phyloP scores from a whole-genome alignment of 2,797 vertebrate genomes.

The Buphagus erythrorhynchus region DNA sequence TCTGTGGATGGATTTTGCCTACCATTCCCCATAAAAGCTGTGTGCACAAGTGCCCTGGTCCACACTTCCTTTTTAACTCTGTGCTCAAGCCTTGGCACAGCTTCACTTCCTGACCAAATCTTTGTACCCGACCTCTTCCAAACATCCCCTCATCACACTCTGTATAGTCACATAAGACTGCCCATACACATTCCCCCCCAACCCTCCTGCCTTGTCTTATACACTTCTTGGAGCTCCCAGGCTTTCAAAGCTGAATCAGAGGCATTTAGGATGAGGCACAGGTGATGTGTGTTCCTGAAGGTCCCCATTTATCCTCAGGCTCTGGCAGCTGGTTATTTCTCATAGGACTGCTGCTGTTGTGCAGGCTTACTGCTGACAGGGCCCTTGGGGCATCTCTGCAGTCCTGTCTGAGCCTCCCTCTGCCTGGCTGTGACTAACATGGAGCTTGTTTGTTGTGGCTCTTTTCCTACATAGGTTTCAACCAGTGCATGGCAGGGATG shows the following conservation, averaged over 20 bases:
- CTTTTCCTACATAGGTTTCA: neutral
- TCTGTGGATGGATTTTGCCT: neutral
- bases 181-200: neutral
- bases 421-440: neutral
- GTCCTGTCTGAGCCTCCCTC: neutral
- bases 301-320: neutral
- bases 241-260: neutral
- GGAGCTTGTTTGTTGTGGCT: neutral
- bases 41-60: neutral
- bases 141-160: neutral
- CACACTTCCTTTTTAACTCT: neutral
- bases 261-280: neutral
- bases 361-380: neutral
- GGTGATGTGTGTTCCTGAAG: neutral
- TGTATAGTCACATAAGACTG: neutral
- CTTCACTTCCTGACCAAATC: neutral
- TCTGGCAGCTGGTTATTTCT: constrained; percentile 51
- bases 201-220: neutral
- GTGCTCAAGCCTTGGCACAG: neutral
- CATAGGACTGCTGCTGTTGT: neutral
- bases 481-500: fast-evolving
- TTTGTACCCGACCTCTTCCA: neutral
- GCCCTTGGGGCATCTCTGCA: neutral
- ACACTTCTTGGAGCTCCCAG: neutral
- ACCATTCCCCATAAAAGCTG: neutral